Evolutionary conservation across 2,888 invertebrate genomes (phyloP), one percentile per base, ranked within the genome.

Genomic region (Anaspis maculata): DNA sequence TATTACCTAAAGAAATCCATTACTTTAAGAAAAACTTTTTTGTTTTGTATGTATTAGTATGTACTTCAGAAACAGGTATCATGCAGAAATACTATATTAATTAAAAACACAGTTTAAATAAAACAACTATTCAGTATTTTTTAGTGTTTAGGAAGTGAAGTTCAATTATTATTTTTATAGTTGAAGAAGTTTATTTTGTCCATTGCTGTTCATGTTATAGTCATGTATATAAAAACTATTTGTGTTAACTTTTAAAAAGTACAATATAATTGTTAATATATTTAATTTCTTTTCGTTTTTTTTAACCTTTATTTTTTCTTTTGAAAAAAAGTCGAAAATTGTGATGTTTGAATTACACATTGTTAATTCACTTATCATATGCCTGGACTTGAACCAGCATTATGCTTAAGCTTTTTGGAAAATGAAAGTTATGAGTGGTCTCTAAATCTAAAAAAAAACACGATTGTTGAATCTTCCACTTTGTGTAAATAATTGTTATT

Each of bases 401-500:
- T 26, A 25, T 29, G 29, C 37, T 32, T 33, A 25, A 27, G 24
- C 29, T 37, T 35, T 9, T 19, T 5, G 11, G 12, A 25, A 25
- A 25, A 25, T 25, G 25, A 25, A 6, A n/a, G 12, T 25, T n/a
- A n/a, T 25, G 25, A 4, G 10, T 4, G 5, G 16, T 27, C 15
- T 14, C 16, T 15, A 15, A n/a, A 25, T 16, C 27, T 25, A 25
- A 22, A 26, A 25, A 16, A 31, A 32, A 30, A 22, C n/a, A n/a
- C n/a, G n/a, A n/a, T 25, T 21, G 36, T 33, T 37, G 27, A 34
- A 35, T 42, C 42, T 42, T 42, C 42, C 42, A 42, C 25, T 36
- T 27, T 29, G 9, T 42, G 39, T 42, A 42, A 27, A 38, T 41
- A 38, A 28, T 39, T 39, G 41, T 39, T 42, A 42, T 27, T 32